Evolutionary conservation across 30 jellyfish, hydroid and myxozoan genomes (phyloP), one percentile per base, ranked within the genome.

Genomic region (Aurelia coerulea): DNA sequence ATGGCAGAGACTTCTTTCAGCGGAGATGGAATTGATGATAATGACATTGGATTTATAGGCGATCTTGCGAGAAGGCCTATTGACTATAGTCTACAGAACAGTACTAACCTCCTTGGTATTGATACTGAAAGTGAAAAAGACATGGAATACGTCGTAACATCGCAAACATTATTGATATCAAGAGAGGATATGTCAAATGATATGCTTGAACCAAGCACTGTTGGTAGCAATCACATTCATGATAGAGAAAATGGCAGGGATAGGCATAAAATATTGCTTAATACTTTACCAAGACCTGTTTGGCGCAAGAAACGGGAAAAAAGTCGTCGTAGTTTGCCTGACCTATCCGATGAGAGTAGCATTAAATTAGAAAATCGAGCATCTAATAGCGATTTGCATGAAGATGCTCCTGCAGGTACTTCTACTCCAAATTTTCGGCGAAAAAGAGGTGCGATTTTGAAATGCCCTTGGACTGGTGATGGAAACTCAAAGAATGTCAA

Each of bases 61-160:
- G 34, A 49, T 8, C 34, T 65, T 14, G 62, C 65, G 2, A 67
- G 67, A 1, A 31, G 68, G 12, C 54, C 23, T 4, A 13, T 64
- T 9, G 66, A 62, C 10, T 23, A 23, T 4, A 71, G 32, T 1
- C 51, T 15, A 14, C 29, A 29, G 32, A 33, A 29, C 9, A 12
- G 63, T n/a, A n/a, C 10, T 50, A 59, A 16, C 12, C 66, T 33
- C 18, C 14, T 13, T 16, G 69, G 29, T 17, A 14, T 34, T 65
- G 58, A 32, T 8, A 56, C 42, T 49, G 34, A 31, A 4, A 64
- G 3, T 5, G 88, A 16, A 42, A 64, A 79, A 58, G 79, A 42
- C n/a, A 78, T 66, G 62, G 78, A 63, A 6, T 79, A 63, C 16
- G 67, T 46, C 10, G 80, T 39, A 50, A 79, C 80, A 11, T 79